Conservation (phyloP, 1,140 invertebrate genomes). For the Anagrus nilaparvatae region DNA sequence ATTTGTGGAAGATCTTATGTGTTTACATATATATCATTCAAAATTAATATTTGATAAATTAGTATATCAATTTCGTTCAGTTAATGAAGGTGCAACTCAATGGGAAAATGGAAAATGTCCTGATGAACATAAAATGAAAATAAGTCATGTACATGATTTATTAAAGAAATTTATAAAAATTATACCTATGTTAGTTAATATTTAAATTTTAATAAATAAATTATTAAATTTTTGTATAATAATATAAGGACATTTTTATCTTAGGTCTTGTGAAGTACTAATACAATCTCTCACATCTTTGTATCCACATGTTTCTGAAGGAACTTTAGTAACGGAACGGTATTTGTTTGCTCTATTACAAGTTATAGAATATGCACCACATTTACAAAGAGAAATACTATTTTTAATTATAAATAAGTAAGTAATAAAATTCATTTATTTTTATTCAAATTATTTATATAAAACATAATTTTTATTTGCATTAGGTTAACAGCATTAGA, state of each 20-base stretch:
- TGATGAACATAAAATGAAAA: slow-evolving; percentile 36
- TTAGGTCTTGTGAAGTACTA: slow-evolving; percentile 46
- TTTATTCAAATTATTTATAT: slow-evolving; percentile 6
- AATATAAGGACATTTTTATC: slow-evolving; percentile 23
- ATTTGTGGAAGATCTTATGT: slow-evolving; percentile 53
- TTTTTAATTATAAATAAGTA: slow-evolving; percentile 58
- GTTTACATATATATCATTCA: slow-evolving; percentile 51
- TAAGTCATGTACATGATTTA: slow-evolving; percentile 47
- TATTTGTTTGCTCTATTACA: slow-evolving; percentile 56
- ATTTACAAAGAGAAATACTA: slow-evolving; percentile 48
- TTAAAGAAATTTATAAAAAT: slow-evolving; percentile 45
- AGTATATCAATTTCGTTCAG: slow-evolving; percentile 45
- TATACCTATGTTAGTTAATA: slow-evolving; percentile 52
- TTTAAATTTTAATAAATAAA: slow-evolving; percentile 21
- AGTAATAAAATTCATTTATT: slow-evolving; percentile 12
- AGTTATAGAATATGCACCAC: slow-evolving; percentile 53
- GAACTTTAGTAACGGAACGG: slow-evolving; percentile 44
- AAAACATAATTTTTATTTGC: slow-evolving; percentile 16
- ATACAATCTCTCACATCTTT: slow-evolving; percentile 40
- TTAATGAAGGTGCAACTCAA: slow-evolving; percentile 27
- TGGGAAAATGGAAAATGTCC: slow-evolving; percentile 38
- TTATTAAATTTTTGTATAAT: slow-evolving; percentile 12
- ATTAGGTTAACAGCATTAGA: slow-evolving; percentile 59
- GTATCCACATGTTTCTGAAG: slow-evolving; percentile 56
- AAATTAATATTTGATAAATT: slow-evolving; percentile 48